phyloP scores from a whole-genome alignment of 2,888 invertebrate species.

The Cheilosia scutellata region DNA sequence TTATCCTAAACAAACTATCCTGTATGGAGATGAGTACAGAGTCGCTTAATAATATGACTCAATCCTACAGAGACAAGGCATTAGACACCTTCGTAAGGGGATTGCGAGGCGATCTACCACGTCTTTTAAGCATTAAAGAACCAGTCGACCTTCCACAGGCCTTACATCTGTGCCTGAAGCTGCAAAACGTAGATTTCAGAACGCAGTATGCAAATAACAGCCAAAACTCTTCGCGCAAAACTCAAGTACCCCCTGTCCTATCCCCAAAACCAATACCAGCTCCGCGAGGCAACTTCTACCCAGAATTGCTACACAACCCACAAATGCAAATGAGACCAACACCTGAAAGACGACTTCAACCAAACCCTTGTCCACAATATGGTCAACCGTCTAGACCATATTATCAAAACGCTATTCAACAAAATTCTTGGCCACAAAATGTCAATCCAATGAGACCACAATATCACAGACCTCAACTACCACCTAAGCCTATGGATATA shows the following conservation, averaged over 20 bases:
- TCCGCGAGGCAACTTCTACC: background rate
- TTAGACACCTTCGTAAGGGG: slow-evolving; percentile 55
- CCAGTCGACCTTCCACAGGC: slow-evolving; percentile 73
- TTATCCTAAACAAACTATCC: slow-evolving; percentile 45
- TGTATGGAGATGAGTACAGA: slow-evolving; percentile 35
- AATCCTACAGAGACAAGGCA: slow-evolving; percentile 39
- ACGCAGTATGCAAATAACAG: slow-evolving; percentile 11
- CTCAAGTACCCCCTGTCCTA: slow-evolving; percentile 11
- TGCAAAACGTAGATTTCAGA: slow-evolving; percentile 52
- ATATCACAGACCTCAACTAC: slow-evolving; percentile 4
- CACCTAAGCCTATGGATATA: slow-evolving; percentile 2
- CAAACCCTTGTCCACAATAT: slow-evolving; percentile 8
- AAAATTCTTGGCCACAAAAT: slow-evolving; percentile 8
- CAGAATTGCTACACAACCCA: background rate
- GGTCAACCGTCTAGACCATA: slow-evolving; percentile 4
- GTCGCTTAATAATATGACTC: slow-evolving; percentile 10
- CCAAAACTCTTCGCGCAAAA: background rate
- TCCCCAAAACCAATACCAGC: slow-evolving; percentile 3
- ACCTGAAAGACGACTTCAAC: background rate
- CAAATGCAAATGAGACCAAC: slow-evolving; percentile 5
- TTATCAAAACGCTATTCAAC: slow-evolving; percentile 1
- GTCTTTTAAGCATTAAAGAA: slow-evolving; percentile 70
- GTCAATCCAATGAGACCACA: background rate
- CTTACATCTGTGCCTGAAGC: slow-evolving; percentile 55
- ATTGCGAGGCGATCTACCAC: slow-evolving; percentile 59